A percentile compares a stretch with the other conserved stretches of the same genome.
Conservation (phyloP, 2,888 invertebrate species). For the Phlogophora meticulosa region DNA sequence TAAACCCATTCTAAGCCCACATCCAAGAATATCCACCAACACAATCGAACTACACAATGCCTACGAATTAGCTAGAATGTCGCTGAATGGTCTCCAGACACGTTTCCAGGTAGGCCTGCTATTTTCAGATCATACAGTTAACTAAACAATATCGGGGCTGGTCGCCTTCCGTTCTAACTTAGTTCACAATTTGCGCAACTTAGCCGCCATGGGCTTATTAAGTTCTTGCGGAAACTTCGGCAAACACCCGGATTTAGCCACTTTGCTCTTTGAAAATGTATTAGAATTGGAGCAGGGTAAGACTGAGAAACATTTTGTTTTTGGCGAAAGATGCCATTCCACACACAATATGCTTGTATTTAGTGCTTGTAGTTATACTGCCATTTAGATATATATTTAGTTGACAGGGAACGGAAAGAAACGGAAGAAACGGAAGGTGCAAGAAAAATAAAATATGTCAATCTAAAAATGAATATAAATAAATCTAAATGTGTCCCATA, state of each 20-base stretch:
- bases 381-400: too few species aligned
- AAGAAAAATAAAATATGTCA: too few species aligned
- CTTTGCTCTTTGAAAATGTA: constrained; percentile 16
- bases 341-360: too few species aligned
- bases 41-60: constrained; percentile 32
- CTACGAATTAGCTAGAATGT: constrained; percentile 37
- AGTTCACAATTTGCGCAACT: constrained; percentile 40
- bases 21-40: constrained; percentile 26
- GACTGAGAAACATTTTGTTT: constrained; percentile 2
- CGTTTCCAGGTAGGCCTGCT: constrained; percentile 65
- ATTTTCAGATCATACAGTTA: constrained; percentile 61
- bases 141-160: constrained; percentile 55
- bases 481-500: too few species aligned
- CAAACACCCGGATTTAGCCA: constrained; percentile 16
- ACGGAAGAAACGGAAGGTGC: too few species aligned
- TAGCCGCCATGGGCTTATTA: constrained; percentile 18
- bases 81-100: constrained; percentile 53
- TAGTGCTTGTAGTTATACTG: too few species aligned
- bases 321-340: not conserved
- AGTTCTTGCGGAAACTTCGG: constrained; percentile 34
- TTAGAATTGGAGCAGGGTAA: not conserved
- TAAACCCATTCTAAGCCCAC: constrained; percentile 2
- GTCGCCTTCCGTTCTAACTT: constrained; percentile 46
- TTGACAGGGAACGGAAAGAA: too few species aligned
- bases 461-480: too few species aligned